Evolutionary conservation across 2,888 invertebrate genomes (phyloP).

Genomic region (Hofmannophila pseudospretella): DNA sequence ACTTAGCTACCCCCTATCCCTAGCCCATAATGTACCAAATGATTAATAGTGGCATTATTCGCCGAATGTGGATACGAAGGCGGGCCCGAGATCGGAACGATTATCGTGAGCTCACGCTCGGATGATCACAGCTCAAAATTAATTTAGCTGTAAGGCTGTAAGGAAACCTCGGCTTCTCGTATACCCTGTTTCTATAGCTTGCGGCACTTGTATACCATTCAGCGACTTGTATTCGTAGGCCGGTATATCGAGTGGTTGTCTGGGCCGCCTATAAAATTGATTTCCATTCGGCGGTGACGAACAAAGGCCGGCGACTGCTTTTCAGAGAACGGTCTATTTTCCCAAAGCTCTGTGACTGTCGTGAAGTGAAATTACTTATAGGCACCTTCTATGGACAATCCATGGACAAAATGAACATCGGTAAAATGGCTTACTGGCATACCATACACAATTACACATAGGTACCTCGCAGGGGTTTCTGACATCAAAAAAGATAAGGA

Average conservation of each 20-base stretch:
- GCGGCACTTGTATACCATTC: conserved; percentile 32
- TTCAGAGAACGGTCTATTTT: conserved; percentile 5
- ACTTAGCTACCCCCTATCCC: neutral
- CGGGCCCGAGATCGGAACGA: conserved; percentile 52
- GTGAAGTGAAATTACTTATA: neutral
- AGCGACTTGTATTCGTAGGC: conserved; percentile 51
- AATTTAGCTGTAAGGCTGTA: conserved; percentile 59
- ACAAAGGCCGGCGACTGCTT: conserved; percentile 31
- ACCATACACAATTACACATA: no score
- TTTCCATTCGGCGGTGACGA: conserved; percentile 43
- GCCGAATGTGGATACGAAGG: conserved; percentile 36
- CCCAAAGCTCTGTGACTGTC: conserved; percentile 2
- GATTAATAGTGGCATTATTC: conserved; percentile 56
- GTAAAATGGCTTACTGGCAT: no score
- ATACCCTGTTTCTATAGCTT: conserved; percentile 23
- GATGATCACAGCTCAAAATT: conserved; percentile 65
- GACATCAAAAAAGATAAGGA: no score
- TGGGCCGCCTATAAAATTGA: conserved; percentile 50
- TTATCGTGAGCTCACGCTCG: conserved; percentile 59
- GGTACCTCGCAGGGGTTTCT: no score
- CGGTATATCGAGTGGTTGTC: conserved; percentile 33
- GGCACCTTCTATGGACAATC: no score
- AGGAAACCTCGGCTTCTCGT: no score
- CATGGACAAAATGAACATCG: no score
- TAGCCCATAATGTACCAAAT: conserved; percentile 19